A percentile compares a stretch with the other conserved stretches of the same genome.
phyloP scores from a whole-genome alignment of 2,888 invertebrate species.

The Mythimna lalbum region DNA sequence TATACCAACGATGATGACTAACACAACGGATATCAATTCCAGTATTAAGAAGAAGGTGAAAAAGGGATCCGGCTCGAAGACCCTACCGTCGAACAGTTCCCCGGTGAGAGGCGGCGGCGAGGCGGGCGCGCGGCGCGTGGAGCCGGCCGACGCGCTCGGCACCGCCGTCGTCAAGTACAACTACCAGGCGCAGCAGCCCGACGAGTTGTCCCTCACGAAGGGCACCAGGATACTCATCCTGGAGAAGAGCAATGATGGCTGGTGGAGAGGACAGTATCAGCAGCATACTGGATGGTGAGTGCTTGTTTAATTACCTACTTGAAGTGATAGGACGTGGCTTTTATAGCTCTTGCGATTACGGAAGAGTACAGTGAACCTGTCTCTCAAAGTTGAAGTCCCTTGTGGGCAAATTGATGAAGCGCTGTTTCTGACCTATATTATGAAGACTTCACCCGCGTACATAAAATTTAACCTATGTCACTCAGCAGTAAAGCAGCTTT shows the following conservation, averaged over 20 bases:
- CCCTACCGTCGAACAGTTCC: constrained; percentile 95
- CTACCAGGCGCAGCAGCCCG: constrained; percentile 97
- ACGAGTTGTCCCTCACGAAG: constrained; percentile 98
- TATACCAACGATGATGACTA: constrained; percentile 9
- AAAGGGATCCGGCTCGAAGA: constrained; percentile 96
- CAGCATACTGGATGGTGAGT: constrained; percentile 90
- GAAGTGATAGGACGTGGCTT: too few relatives aligned
- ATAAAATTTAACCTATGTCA: too few relatives aligned
- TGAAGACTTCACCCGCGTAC: too few relatives aligned
- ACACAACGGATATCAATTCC: constrained; percentile 27
- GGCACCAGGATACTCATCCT: constrained; percentile 98
- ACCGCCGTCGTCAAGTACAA: constrained; percentile 98
- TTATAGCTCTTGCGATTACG: too few relatives aligned
- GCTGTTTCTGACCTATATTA: too few relatives aligned
- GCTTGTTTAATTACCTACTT: too few relatives aligned
- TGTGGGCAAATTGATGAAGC: too few relatives aligned
- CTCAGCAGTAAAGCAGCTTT: too few relatives aligned
- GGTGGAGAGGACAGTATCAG: constrained; percentile 98
- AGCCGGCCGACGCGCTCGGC: constrained; percentile 96
- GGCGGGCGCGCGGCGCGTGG: constrained; percentile 94
- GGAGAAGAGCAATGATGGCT: constrained; percentile 99
- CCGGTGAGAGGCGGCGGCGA: constrained; percentile 94
- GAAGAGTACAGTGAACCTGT: too few relatives aligned
- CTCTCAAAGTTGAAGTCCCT: too few relatives aligned
- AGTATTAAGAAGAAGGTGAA: constrained; percentile 97